Base-by-base conservation (phyloP, 2,888 invertebrate genomes). In the Clivina fossor region DNA sequence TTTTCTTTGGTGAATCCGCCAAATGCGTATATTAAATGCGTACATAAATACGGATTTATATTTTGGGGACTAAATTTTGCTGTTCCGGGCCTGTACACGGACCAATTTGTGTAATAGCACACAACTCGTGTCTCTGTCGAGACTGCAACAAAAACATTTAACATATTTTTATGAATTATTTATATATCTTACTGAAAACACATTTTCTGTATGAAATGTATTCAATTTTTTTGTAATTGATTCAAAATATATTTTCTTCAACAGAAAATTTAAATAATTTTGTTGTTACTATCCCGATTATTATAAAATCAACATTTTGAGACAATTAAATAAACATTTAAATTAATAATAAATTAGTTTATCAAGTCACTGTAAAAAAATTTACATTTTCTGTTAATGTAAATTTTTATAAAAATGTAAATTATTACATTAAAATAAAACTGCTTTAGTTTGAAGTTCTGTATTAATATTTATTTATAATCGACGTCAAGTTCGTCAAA, bases 31-130 rank as follows among this genome's bases (percentile, higher is more conserved):
- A 94, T 84, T 64, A 94, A 81, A 81, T 94, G 93, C 28, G 93
- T 93, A 76, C 94, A 94, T 57, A 94, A 80, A 71, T 93, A 93
- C 0, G 94, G 94, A 79, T 94, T 93, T 72, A 94, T 94, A 72
- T 94, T 93, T 74, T 93, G 90, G 0, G 94, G 93, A 68, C 88
- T 88, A 76, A 92, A 94, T 72, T 90, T 89, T 43, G 93, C 93
- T 3, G 90, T 86, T 48, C 93, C 93, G 2, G 92, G 93, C 60
- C 93, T 80, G 74, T 93, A 93, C 33, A 93, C 90, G 61, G 92
- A 92, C 93, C 93, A 93, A 75, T 93, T 93, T 37, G 93, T 93
- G 78, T 93, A 93, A 75, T 93, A 93, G 69, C 93, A 93, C 51
- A 93, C 92, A 65, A 93, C 85, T 63, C 88, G 53, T 15, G 53